phyloP scores from a whole-genome alignment of 2,888 invertebrate genomes.

The Trimorus sp. region DNA sequence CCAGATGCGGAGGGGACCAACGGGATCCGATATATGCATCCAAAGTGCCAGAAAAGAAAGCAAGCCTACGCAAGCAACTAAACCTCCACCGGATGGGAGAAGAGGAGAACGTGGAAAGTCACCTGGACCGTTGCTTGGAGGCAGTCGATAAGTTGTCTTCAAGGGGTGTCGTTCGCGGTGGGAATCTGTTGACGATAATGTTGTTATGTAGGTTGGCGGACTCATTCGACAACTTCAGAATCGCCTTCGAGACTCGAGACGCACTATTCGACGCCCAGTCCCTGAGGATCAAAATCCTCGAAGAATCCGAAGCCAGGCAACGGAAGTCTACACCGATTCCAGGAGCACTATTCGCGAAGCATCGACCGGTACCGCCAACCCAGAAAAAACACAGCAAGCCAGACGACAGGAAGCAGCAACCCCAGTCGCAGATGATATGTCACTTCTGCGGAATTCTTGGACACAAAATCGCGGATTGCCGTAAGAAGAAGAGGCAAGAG shows the following conservation, averaged over 20 bases:
- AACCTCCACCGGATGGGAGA: constrained; percentile 24
- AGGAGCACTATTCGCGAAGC: constrained; percentile 9
- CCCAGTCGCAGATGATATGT: not conserved
- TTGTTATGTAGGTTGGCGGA: constrained; percentile 35
- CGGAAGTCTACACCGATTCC: not conserved
- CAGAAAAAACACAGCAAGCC: too few species aligned
- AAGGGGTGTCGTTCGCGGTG: constrained; percentile 53
- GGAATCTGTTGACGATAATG: constrained; percentile 32
- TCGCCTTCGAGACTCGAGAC: constrained; percentile 66
- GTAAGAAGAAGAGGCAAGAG: constrained; percentile 1
- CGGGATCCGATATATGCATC: constrained; percentile 20
- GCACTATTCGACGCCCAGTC: constrained; percentile 53
- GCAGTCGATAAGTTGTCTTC: constrained; percentile 59
- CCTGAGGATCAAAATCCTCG: constrained; percentile 63
- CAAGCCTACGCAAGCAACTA: constrained; percentile 19
- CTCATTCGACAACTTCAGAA: constrained; percentile 64
- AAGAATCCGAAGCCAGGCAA: constrained; percentile 27
- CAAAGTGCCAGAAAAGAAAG: constrained; percentile 30
- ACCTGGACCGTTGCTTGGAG: constrained; percentile 47
- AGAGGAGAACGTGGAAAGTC: constrained; percentile 26
- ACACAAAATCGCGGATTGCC: constrained; percentile 4
- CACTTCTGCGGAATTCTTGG: not conserved
- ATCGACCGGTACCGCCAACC: too few species aligned
- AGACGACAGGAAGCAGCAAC: too few species aligned
- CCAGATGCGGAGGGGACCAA: constrained; percentile 18